Percentiles rank a stretch among this genome's conserved stretches.
Evolutionary conservation across 2,797 vertebrate genomes (phyloP).

Genomic region (Betta splendens): DNA sequence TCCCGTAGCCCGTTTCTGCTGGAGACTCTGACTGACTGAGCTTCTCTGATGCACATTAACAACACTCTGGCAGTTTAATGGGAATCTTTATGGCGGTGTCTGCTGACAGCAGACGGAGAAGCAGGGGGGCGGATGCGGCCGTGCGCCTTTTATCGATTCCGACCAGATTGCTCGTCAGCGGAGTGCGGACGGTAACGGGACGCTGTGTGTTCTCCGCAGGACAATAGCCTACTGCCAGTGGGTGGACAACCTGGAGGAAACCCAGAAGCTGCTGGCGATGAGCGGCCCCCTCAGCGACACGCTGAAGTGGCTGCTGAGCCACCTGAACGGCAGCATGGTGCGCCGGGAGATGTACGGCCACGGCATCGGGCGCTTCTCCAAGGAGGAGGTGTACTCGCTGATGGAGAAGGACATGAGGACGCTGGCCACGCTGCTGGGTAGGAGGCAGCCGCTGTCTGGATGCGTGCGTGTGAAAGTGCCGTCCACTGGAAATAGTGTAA

Average conservation of each 20-base stretch:
- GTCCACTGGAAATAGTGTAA: neutral
- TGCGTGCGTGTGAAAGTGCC: neutral
- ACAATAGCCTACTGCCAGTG: conserved; percentile 97
- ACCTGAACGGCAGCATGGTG: conserved; percentile 94
- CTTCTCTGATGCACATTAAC: conserved; percentile 2
- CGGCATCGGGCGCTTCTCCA: conserved; percentile 94
- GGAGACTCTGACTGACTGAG: neutral
- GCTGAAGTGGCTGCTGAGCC: conserved; percentile 93
- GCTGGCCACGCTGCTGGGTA: conserved; percentile 93
- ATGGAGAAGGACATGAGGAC: conserved; percentile 99
- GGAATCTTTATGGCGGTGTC: conserved; percentile 22
- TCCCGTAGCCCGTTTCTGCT: conserved; percentile 7
- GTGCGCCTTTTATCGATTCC: conserved; percentile 45
- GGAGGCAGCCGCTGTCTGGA: neutral
- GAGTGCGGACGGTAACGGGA: too few species aligned
- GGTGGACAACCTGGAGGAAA: conserved; percentile 97
- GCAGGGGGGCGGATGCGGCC: conserved; percentile 1
- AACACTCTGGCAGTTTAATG: conserved; percentile 23
- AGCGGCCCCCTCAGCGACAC: conserved; percentile 92
- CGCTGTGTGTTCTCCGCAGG: conserved; percentile 73
- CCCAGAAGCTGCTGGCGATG: conserved; percentile 91
- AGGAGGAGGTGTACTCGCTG: conserved; percentile 92
- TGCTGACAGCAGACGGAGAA: conserved; percentile 39
- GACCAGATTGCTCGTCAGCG: conserved; percentile 5
- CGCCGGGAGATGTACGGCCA: conserved; percentile 97